These are phyloP conservation scores for Catamblyrhynchus diadema DNA, from an alignment of 2,797 vertebrate genomes.

Conservation along the genomic window DNA sequence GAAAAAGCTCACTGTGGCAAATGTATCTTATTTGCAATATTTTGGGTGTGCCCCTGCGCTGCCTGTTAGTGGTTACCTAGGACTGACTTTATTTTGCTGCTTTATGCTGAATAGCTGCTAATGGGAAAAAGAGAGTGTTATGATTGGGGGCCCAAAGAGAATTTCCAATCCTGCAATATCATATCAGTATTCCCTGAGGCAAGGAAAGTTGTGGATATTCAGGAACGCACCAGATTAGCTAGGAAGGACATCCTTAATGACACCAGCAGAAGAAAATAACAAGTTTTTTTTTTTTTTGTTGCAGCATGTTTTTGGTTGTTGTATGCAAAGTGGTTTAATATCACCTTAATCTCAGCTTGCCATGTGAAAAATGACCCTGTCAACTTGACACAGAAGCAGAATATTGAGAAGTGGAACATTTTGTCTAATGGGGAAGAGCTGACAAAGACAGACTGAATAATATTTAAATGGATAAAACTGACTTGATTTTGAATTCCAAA, in stretches of 20 bases:
- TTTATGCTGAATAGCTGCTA: not conserved
- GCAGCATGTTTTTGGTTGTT: slow-evolving; percentile 52
- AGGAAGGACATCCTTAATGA: not conserved
- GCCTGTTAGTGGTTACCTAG: not conserved
- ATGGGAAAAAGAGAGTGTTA: not conserved
- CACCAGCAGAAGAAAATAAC: not conserved
- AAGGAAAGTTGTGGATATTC: not conserved
- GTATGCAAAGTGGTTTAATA: slow-evolving; percentile 58
- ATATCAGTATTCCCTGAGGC: not conserved
- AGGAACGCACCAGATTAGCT: not conserved
- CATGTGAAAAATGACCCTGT: slow-evolving; percentile 74
- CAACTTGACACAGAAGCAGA: slow-evolving; percentile 59
- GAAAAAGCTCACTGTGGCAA: not conserved
- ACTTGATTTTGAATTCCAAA: slow-evolving; percentile 53
- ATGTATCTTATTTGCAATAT: not conserved
- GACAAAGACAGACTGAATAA: slow-evolving; percentile 55
- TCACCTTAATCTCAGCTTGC: slow-evolving; percentile 65
- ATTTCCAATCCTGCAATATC: not conserved
- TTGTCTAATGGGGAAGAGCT: slow-evolving; percentile 58
- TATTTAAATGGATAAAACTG: slow-evolving; percentile 56
- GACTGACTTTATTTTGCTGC: not conserved
- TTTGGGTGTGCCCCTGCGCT: not conserved
- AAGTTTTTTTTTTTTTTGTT: not conserved
- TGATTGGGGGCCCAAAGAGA: not conserved
- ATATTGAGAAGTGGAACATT: slow-evolving; percentile 59